phyloP scores from a whole-genome alignment of 2,797 vertebrate genomes.

The Lophius americanus region DNA sequence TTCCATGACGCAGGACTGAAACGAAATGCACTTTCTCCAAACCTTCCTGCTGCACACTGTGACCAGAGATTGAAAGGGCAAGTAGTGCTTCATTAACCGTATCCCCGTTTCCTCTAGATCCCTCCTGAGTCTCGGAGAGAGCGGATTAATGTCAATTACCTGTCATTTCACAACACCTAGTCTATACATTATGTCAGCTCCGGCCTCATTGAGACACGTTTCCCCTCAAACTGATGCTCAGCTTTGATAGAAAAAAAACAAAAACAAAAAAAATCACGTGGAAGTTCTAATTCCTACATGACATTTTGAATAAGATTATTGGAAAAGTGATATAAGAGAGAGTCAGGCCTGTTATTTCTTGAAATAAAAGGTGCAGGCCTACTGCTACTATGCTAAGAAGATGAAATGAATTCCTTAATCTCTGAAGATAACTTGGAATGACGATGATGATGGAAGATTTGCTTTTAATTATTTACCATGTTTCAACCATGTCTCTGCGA shows the following conservation, averaged over 20 bases:
- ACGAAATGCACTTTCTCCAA: conserved; percentile 64
- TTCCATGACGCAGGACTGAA: conserved; percentile 38
- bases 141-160: conserved; percentile 80
- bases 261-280: too few relatives aligned
- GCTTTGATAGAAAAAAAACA: neutral
- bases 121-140: conserved; percentile 70
- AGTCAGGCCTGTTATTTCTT: neutral
- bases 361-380: neutral
- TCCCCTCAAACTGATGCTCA: neutral
- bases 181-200: conserved; percentile 32
- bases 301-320: too few relatives aligned
- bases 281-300: too few relatives aligned
- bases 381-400: too few relatives aligned
- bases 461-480: conserved; percentile 14
- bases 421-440: conserved; percentile 1
- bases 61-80: conserved; percentile 75
- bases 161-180: conserved; percentile 72
- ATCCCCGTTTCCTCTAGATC: conserved; percentile 72
- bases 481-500: conserved; percentile 4
- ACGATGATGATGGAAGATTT: conserved; percentile 8
- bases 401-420: too few relatives aligned
- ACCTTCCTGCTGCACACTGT: conserved; percentile 71
- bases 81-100: conserved; percentile 80
- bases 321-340: too few relatives aligned
- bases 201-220: neutral